Evolutionary conservation across 2,888 invertebrate genomes (phyloP).

Genomic region (Dryobota labecula): DNA sequence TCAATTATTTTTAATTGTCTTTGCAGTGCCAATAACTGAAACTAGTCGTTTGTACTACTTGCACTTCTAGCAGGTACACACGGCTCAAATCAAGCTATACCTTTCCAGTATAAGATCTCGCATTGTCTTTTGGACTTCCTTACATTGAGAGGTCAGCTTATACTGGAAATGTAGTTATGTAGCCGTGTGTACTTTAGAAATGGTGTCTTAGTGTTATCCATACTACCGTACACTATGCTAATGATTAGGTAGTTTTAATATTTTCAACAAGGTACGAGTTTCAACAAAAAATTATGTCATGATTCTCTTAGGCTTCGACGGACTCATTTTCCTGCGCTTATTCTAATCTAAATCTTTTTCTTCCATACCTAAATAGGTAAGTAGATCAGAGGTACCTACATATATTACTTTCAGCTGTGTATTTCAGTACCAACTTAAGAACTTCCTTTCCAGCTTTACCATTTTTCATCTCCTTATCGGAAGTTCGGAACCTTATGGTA

Average conservation of each 20-base stretch:
- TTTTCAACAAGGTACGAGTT: not conserved
- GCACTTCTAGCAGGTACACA: too few relatives aligned
- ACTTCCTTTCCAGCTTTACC: not conserved
- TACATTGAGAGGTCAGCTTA: too few relatives aligned
- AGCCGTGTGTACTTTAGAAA: too few relatives aligned
- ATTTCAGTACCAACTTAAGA: not conserved
- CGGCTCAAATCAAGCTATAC: too few relatives aligned
- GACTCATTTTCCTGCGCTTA: not conserved
- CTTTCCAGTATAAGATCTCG: too few relatives aligned
- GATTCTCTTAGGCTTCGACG: not conserved
- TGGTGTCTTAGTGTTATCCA: not conserved
- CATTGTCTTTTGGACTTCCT: too few relatives aligned
- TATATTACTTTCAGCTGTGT: not conserved
- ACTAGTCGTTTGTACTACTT: not conserved
- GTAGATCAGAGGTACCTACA: too few relatives aligned
- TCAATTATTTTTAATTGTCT: slow-evolving; percentile 2
- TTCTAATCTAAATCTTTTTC: not conserved
- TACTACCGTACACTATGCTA: not conserved
- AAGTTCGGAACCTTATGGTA: too few relatives aligned
- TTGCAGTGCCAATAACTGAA: slow-evolving; percentile 3
- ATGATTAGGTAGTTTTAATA: not conserved
- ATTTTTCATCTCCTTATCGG: too few relatives aligned
- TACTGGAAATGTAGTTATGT: too few relatives aligned
- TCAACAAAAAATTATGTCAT: not conserved
- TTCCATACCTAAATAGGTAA: not conserved